These are phyloP conservation scores for Dryadula phaetusa DNA, from an alignment of 2,888 invertebrate species.

Conservation along the genomic window DNA sequence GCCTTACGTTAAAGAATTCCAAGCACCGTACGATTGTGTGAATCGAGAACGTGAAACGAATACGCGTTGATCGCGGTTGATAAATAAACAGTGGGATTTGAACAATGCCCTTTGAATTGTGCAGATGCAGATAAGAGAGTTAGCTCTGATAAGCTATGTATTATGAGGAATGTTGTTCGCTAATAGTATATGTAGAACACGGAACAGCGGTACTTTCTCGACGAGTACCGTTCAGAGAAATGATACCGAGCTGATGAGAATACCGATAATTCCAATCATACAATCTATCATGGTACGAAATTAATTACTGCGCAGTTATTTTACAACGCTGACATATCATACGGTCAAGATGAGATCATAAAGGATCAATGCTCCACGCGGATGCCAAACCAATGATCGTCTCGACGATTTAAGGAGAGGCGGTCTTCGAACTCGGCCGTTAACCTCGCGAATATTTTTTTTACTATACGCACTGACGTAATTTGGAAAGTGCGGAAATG, in stretches of 20 bases:
- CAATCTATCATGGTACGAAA: conserved; percentile 8
- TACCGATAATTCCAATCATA: conserved; percentile 50
- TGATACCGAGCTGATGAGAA: conserved; percentile 70
- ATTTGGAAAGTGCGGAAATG: conserved; percentile 81
- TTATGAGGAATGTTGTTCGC: conserved; percentile 35
- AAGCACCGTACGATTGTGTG: conserved; percentile 77
- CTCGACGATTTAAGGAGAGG: conserved; percentile 59
- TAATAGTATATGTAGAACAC: conserved; percentile 41
- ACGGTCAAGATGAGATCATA: conserved; percentile 76
- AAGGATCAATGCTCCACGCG: conserved; percentile 78
- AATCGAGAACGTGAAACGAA: conserved; percentile 79
- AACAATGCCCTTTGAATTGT: conserved; percentile 65
- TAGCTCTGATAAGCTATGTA: conserved; percentile 34
- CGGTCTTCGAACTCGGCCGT: conserved; percentile 66
- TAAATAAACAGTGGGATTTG: conserved; percentile 71
- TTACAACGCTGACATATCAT: conserved; percentile 51
- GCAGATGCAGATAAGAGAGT: conserved; percentile 40
- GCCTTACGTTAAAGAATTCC: conserved; percentile 66
- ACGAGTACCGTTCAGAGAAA: conserved; percentile 67
- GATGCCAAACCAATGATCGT: conserved; percentile 74
- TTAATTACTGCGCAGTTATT: conserved; percentile 43
- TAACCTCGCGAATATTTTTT: conserved; percentile 67
- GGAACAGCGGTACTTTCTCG: conserved; percentile 74
- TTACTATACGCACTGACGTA: conserved; percentile 73
- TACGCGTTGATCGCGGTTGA: conserved; percentile 68